Evolutionary conservation across 2,888 invertebrate species (phyloP), one percentile per base, ranked within the genome.

Genomic region (Clunio marinus): DNA sequence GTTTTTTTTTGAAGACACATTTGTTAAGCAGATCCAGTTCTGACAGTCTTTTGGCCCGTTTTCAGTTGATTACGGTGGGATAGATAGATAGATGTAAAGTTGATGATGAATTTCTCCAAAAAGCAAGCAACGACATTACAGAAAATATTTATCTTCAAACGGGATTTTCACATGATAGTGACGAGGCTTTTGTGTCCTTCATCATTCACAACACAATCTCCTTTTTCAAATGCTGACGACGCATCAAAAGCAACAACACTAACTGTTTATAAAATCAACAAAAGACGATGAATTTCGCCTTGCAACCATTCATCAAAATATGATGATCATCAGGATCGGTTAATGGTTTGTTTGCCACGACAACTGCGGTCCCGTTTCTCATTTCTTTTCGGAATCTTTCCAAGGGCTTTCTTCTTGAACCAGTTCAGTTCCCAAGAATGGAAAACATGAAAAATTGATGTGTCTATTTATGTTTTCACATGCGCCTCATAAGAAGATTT

Each of bases 391-490:
- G 35, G 7, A 32, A 32, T 13, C 35, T 32, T 32, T 13, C 35
- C 35, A 13, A 32, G 35, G 13, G 7, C 45, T 17, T 15, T 4
- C 15, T 45, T 45, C 45, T 45, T 8, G 22, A 51, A 51, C 51
- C 51, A 51, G 51, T 57, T 57, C 24, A 2, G 7, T 20, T 32
- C 27, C 2, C 27, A 15, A 57, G n/a, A n/a, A n/a, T n/a, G 27
- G 25, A 27, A 20, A 22, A 51, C 51, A 55, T 55, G 55, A 55
- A 66, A 66, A 66, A 55, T 66, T 66, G 66, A 66, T 46, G 66
- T 46, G 45, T 66, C 66, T 66, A 66, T 66, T 66, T 66, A 66
- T 63, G 37, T 37, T 63, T 63, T 63, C 63, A 63, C 63, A 63
- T 63, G 63, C 37, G 24, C 17, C 46, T 25, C 27, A 20, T 51